Conservation (phyloP, 2,797 vertebrate species). For the Karalla daura region DNA sequence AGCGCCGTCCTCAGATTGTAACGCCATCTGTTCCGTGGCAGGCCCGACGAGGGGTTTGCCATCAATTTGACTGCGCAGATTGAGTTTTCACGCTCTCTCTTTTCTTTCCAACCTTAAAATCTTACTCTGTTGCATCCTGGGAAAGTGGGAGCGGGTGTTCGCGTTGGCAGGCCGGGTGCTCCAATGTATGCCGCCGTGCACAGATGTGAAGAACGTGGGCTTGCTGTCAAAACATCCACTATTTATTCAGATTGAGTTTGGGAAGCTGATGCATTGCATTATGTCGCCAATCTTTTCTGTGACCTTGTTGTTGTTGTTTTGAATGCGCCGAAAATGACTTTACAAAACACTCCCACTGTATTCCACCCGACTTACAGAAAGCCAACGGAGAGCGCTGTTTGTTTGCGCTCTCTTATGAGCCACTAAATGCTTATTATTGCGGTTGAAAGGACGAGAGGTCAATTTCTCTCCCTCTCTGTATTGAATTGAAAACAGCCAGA, state of each 20-base stretch:
- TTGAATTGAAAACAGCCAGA: slow-evolving; percentile 60
- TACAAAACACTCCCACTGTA: background rate
- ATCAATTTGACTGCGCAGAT: slow-evolving; percentile 69
- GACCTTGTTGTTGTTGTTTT: slow-evolving; percentile 8
- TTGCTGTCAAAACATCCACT: background rate
- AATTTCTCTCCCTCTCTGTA: slow-evolving; percentile 51
- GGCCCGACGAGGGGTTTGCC: slow-evolving; percentile 60
- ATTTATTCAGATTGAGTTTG: slow-evolving; percentile 15
- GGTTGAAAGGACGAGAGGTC: slow-evolving; percentile 46
- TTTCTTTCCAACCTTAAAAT: slow-evolving; percentile 39
- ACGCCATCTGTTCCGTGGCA: slow-evolving; percentile 75
- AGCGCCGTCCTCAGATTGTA: slow-evolving; percentile 73
- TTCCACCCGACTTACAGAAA: slow-evolving; percentile 7
- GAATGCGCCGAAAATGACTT: slow-evolving; percentile 27
- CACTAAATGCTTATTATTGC: slow-evolving; percentile 63
- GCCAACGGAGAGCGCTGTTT: slow-evolving; percentile 18
- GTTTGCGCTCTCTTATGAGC: slow-evolving; percentile 57
- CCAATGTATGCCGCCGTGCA: background rate
- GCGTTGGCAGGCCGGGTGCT: background rate
- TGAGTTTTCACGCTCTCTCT: slow-evolving; percentile 58
- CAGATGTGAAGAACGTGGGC: background rate
- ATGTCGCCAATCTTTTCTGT: slow-evolving; percentile 3
- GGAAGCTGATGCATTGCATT: slow-evolving; percentile 9
- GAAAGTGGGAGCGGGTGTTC: slow-evolving; percentile 2
- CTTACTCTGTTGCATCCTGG: slow-evolving; percentile 19